Conservation (phyloP, 2,113 vertebrate species). For the Formicarius rufipectus region DNA sequence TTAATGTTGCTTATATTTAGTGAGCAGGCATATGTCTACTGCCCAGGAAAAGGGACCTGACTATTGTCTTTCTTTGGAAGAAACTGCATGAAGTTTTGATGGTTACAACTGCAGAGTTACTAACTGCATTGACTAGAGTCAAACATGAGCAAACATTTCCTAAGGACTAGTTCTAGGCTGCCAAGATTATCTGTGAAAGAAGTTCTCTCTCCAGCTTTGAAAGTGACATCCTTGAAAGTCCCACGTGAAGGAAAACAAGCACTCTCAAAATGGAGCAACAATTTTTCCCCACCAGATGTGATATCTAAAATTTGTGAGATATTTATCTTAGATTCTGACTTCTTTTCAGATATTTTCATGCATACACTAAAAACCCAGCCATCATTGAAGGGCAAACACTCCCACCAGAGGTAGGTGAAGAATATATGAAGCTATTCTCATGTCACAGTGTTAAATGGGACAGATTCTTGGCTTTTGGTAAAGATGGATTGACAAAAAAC, state of each 20-base stretch:
- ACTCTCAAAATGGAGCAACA: fast-evolving
- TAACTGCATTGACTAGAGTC: background rate
- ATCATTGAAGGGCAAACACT: background rate
- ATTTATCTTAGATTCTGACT: background rate
- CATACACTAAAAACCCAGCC: background rate
- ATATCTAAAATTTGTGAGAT: background rate
- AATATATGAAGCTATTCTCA: background rate
- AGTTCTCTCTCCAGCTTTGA: background rate
- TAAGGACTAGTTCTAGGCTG: background rate
- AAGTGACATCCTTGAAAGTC: background rate
- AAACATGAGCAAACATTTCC: background rate
- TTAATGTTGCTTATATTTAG: background rate
- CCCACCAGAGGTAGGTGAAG: background rate
- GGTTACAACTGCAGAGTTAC: background rate
- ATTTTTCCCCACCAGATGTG: background rate
- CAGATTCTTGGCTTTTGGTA: background rate
- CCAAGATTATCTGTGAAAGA: background rate
- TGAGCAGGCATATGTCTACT: background rate
- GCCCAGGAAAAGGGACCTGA: background rate
- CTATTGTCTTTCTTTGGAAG: background rate
- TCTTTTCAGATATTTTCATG: background rate
- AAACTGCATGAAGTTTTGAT: background rate
- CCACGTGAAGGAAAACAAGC: background rate
- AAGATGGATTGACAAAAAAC: background rate
- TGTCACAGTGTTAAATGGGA: background rate